A percentile compares a stretch with the other conserved stretches of the same genome.
These are phyloP conservation scores for Caloenas nicobarica DNA, from an alignment of 2,113 vertebrate genomes.

Conservation along the genomic window DNA sequence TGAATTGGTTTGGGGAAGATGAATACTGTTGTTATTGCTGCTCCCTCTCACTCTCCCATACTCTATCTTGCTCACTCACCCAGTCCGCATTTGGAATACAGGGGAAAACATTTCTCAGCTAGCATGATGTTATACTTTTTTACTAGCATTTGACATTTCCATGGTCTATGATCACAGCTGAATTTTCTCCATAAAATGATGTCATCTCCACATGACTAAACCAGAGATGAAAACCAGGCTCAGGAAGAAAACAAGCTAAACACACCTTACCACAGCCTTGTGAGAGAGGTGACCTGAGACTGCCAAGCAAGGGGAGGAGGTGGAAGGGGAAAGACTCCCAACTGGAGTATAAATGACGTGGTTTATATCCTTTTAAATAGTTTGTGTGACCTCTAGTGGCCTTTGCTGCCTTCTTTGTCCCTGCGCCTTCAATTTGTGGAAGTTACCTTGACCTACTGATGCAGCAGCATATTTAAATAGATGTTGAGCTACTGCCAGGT, in stretches of 20 bases:
- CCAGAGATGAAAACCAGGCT: neutral
- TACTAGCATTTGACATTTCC: conserved; percentile 31
- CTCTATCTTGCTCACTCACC: neutral
- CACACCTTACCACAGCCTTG: neutral
- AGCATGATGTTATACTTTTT: neutral
- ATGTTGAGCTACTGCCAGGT: neutral
- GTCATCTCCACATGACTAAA: conserved; percentile 31
- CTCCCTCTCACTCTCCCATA: neutral
- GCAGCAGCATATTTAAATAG: neutral
- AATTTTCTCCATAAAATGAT: conserved; percentile 56
- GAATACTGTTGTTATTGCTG: neutral
- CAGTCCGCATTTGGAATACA: neutral
- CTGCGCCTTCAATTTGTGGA: neutral
- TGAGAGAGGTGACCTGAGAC: neutral
- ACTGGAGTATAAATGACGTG: neutral
- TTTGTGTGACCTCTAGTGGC: conserved; percentile 40
- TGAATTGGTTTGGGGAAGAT: conserved; percentile 36
- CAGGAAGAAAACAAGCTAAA: neutral
- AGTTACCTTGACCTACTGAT: neutral
- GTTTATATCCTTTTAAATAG: neutral
- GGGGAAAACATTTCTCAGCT: conserved; percentile 19
- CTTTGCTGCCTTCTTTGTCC: neutral
- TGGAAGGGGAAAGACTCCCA: neutral
- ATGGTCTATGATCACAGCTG: neutral
- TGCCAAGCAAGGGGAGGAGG: neutral